These are phyloP conservation scores for Todiramphus saurophagus DNA, from an alignment of 2,113 vertebrate species.

Conservation along the genomic window DNA sequence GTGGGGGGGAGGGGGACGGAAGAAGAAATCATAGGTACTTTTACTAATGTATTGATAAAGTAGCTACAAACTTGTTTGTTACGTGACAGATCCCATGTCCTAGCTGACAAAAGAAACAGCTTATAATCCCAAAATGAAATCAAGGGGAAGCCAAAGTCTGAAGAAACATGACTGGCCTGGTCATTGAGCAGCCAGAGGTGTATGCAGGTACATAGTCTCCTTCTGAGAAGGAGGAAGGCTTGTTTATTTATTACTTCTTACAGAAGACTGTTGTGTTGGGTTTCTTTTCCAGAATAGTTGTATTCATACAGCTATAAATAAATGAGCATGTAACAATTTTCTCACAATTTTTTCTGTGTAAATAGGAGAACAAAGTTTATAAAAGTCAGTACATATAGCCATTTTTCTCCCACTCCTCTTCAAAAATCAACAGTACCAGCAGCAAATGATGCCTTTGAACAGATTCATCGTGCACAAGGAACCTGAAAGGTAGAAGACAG, in stretches of 20 bases:
- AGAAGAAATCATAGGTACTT: not conserved
- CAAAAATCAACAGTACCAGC: not conserved
- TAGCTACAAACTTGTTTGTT: not conserved
- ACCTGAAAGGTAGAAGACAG: not conserved
- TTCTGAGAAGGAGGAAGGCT: conserved; percentile 66
- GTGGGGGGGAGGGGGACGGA: no score
- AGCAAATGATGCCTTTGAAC: not conserved
- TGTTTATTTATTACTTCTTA: conserved; percentile 62
- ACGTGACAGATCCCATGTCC: not conserved
- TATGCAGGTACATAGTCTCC: not conserved
- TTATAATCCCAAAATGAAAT: not conserved
- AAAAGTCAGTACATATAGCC: not conserved
- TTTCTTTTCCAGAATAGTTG: not conserved
- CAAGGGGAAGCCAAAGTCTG: not conserved
- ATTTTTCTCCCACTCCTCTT: not conserved
- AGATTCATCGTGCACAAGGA: not conserved
- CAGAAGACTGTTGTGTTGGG: conserved; percentile 38
- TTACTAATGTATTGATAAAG: not conserved
- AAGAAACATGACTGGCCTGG: not conserved
- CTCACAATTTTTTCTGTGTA: not conserved
- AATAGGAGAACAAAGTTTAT: not conserved
- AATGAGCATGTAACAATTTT: not conserved
- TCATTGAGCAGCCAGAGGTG: not conserved
- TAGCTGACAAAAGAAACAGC: not conserved
- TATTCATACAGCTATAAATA: conserved; percentile 45